Evolutionary conservation across 2,113 vertebrate species (phyloP).

Genomic region (Sinosuthora webbiana): DNA sequence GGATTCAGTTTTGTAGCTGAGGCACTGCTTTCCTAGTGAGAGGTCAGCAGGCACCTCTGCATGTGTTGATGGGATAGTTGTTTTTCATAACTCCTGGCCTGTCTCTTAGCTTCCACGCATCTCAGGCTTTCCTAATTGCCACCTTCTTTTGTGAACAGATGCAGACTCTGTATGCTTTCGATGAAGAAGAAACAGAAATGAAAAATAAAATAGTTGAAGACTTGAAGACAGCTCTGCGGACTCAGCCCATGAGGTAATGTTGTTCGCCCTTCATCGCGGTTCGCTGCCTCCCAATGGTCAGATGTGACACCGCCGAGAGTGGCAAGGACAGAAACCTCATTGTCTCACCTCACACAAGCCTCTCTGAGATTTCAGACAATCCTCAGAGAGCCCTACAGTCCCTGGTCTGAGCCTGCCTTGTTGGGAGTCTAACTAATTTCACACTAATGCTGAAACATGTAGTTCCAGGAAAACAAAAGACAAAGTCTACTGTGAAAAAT

Average conservation of each 20-base stretch:
- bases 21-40: slow-evolving; percentile 1
- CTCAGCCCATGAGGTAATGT: slow-evolving; percentile 94
- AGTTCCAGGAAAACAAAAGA: neutral
- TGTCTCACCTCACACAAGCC: neutral
- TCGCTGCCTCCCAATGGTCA: neutral
- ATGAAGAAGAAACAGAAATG: slow-evolving; percentile 95
- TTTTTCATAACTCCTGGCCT: neutral
- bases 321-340: slow-evolving; percentile 21
- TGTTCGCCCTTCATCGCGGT: neutral
- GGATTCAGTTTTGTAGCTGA: slow-evolving; percentile 40
- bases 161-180: slow-evolving; percentile 92
- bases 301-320: neutral
- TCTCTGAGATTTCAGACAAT: neutral
- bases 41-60: neutral
- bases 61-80: neutral
- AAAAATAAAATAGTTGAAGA: slow-evolving; percentile 97
- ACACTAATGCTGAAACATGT: neutral
- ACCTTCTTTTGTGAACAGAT: slow-evolving; percentile 78
- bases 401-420: neutral
- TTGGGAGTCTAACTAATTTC: neutral
- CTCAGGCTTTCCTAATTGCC: neutral
- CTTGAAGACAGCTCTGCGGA: slow-evolving; percentile 94
- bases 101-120: neutral
- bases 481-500: neutral
- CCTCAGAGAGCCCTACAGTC: neutral